phyloP scores from a whole-genome alignment of 1,140 invertebrate species.

The Lepidurus apus region DNA sequence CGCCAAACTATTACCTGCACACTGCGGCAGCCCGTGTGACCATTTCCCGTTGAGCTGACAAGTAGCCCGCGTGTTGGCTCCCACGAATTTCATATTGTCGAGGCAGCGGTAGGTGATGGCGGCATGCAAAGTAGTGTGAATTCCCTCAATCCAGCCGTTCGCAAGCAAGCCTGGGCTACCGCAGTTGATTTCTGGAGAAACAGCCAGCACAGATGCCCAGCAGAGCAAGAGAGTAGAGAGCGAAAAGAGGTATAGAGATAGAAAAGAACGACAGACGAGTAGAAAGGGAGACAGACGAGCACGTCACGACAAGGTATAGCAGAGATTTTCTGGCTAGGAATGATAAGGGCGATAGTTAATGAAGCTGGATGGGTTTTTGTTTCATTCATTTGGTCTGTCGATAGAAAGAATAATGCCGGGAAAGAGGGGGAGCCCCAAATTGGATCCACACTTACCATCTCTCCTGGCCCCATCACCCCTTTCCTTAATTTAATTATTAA shows the following conservation, averaged over 20 bases:
- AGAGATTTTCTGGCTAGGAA: not conserved
- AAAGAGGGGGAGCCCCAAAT: no score
- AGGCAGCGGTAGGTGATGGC: conserved; percentile 91
- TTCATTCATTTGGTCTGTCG: no score
- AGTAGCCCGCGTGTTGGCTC: conserved; percentile 72
- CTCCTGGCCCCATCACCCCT: no score
- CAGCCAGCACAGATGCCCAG: conserved; percentile 20
- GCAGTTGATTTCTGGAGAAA: conserved; percentile 80
- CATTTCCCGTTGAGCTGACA: conserved; percentile 84
- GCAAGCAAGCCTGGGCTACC: conserved; percentile 79
- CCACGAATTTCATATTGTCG: conserved; percentile 85
- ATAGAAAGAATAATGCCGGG: no score
- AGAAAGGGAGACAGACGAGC: conserved; percentile 13
- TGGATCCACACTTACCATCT: no score
- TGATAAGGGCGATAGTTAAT: not conserved
- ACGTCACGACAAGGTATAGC: not conserved
- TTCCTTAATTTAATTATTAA: no score
- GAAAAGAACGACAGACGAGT: conserved; percentile 24
- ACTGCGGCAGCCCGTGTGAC: conserved; percentile 75
- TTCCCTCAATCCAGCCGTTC: conserved; percentile 94
- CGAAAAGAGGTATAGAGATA: conserved; percentile 32
- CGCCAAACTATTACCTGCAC: conserved; percentile 54
- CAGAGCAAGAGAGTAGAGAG: conserved; percentile 20
- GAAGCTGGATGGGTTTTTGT: not conserved
- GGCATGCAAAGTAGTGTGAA: conserved; percentile 80